Conservation (phyloP, 2,888 invertebrate genomes). For the Sussaba pulchella region DNA sequence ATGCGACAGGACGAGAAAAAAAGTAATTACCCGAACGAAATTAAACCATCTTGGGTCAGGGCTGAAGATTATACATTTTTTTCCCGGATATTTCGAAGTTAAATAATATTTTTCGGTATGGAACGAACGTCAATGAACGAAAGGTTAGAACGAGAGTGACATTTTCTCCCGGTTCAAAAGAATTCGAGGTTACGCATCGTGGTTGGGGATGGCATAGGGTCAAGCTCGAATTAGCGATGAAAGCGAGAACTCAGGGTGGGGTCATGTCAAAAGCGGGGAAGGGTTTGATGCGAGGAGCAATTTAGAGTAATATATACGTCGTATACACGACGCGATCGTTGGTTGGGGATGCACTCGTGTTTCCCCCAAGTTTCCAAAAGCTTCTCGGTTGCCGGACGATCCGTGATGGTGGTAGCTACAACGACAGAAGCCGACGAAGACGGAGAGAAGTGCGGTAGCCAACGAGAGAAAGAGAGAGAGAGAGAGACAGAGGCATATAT, state of each 20-base stretch:
- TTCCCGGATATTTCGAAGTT: too few species aligned
- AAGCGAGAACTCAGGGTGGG: conserved; percentile 3
- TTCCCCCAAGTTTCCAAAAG: conserved; percentile 58
- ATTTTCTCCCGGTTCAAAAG: background rate
- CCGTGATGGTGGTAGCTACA: background rate
- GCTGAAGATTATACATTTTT: too few species aligned
- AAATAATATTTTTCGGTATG: too few species aligned
- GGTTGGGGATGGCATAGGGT: too few species aligned
- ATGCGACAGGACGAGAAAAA: background rate
- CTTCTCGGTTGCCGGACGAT: conserved; percentile 26
- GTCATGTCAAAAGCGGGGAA: background rate
- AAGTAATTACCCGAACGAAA: too few species aligned
- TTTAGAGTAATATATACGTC: conserved; percentile 46
- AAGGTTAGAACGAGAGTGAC: too few species aligned
- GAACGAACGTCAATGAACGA: too few species aligned
- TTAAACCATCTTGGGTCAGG: too few species aligned
- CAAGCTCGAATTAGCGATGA: conserved; percentile 27
- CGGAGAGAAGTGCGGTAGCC: too few species aligned
- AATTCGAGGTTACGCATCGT: background rate
- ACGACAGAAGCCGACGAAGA: too few species aligned
- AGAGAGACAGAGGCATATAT: too few species aligned
- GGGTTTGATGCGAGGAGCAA: conserved; percentile 46
- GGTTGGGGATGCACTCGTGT: conserved; percentile 17
- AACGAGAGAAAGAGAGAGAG: too few species aligned
- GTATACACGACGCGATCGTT: conserved; percentile 8